Evolutionary conservation across 2,113 vertebrate genomes (phyloP).

Genomic region (Mirounga angustirostris): DNA sequence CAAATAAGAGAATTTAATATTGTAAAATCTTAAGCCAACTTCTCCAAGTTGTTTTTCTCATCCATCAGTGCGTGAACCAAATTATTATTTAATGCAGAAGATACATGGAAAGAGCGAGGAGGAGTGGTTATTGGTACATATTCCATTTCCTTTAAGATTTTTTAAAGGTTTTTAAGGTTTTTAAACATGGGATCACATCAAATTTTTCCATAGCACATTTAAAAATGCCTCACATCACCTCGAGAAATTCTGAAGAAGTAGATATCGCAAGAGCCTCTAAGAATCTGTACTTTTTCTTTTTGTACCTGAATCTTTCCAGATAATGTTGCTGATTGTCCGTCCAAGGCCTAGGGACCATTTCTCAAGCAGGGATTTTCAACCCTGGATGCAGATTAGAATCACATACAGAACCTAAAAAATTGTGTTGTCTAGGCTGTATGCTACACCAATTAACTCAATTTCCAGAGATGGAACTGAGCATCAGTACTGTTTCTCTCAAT

Average conservation of each 20-base stretch:
- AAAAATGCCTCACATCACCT: background rate
- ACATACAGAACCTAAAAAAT: background rate
- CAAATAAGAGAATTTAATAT: background rate
- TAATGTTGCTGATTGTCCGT: background rate
- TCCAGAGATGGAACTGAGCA: no score
- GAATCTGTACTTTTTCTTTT: background rate
- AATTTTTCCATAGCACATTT: background rate
- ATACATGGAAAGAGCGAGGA: background rate
- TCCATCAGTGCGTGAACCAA: background rate
- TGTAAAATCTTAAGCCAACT: background rate
- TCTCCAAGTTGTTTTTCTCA: background rate
- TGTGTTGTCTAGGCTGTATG: background rate
- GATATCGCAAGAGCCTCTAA: background rate
- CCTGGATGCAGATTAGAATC: background rate
- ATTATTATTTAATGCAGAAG: background rate
- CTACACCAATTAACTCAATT: background rate
- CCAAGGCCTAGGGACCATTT: background rate
- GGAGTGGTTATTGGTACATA: background rate
- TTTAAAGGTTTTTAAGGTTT: background rate
- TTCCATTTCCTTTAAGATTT: background rate
- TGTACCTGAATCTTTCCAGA: background rate
- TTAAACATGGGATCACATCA: background rate
- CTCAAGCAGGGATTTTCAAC: background rate
- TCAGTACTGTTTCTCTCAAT: background rate
- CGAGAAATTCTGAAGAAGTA: background rate